A percentile compares a stretch with the other conserved stretches of the same genome.
phyloP scores from a whole-genome alignment of 2,888 invertebrate species.

The Celastrina argiolus region DNA sequence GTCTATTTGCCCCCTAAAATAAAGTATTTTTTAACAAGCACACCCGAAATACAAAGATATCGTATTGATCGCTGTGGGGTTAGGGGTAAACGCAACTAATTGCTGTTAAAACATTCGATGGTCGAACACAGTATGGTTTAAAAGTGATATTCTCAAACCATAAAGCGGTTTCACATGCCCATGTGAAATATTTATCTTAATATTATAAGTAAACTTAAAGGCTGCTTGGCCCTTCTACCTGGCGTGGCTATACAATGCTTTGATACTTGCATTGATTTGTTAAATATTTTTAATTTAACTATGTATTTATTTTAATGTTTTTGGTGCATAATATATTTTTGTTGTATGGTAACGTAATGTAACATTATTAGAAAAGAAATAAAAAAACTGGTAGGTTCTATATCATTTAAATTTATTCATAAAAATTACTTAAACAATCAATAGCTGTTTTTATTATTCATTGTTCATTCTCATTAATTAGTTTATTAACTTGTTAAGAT shows the following conservation, averaged over 20 bases:
- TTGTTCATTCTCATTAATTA: conserved; percentile 8
- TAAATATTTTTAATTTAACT: not conserved
- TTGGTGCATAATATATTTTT: not conserved
- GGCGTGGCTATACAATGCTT: conserved; percentile 37
- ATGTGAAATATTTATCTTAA: conserved; percentile 78
- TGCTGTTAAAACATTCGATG: conserved; percentile 71
- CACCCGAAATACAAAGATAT: conserved; percentile 57
- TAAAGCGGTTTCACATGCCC: conserved; percentile 74
- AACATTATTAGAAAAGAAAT: no score
- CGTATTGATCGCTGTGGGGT: conserved; percentile 52
- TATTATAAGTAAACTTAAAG: conserved; percentile 76
- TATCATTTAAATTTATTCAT: conserved; percentile 8
- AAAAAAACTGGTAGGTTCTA: not conserved
- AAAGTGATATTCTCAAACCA: conserved; percentile 75
- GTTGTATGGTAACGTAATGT: not conserved
- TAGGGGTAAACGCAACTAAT: conserved; percentile 71
- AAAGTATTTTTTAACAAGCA: conserved; percentile 71
- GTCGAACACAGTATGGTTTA: conserved; percentile 67
- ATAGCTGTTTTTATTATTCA: conserved; percentile 5
- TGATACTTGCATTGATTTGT: conserved; percentile 42
- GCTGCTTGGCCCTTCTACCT: conserved; percentile 43
- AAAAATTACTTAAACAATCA: not conserved
- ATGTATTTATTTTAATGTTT: not conserved
- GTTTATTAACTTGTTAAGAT: not conserved
- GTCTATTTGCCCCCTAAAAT: conserved; percentile 56